phyloP scores from a whole-genome alignment of 2,113 vertebrate genomes.

The Anoplopoma fimbria region DNA sequence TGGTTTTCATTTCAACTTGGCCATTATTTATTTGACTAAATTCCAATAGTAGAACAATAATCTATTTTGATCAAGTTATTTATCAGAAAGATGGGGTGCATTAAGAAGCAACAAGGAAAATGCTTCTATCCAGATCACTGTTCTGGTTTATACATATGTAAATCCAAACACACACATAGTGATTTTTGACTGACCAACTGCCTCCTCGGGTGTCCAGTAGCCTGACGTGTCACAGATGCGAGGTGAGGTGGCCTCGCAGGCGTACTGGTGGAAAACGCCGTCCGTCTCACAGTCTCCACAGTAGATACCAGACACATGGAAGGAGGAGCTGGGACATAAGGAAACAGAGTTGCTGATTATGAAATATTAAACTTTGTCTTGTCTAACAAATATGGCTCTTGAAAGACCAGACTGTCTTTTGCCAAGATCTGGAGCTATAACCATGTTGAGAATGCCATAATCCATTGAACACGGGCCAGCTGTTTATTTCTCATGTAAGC shows the following conservation, averaged over 20 bases:
- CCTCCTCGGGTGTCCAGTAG: conserved; percentile 98
- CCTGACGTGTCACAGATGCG: conserved; percentile 93
- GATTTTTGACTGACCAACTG: conserved; percentile 87
- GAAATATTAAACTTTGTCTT: background rate
- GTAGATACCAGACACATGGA: conserved; percentile 65
- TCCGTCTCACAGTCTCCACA: conserved; percentile 90
- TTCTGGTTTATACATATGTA: too few relatives aligned
- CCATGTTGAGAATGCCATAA: background rate
- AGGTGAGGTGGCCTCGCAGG: conserved; percentile 89
- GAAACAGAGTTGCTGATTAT: conserved; percentile 7
- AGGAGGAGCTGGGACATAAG: conserved; percentile 51
- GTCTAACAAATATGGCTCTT: background rate
- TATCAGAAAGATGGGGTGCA: background rate
- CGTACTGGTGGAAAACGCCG: conserved; percentile 90
- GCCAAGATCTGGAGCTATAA: background rate
- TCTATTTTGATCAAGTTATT: background rate
- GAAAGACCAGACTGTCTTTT: background rate
- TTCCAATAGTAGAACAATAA: background rate
- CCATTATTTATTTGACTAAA: background rate
- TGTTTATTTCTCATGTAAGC: background rate
- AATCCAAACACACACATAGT: background rate
- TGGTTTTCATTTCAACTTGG: background rate
- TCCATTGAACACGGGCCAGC: background rate
- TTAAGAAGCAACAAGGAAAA: background rate
- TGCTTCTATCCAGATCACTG: background rate